Base-by-base conservation (phyloP, 1,140 invertebrate genomes). In the Himalopsyche phryganea region DNA sequence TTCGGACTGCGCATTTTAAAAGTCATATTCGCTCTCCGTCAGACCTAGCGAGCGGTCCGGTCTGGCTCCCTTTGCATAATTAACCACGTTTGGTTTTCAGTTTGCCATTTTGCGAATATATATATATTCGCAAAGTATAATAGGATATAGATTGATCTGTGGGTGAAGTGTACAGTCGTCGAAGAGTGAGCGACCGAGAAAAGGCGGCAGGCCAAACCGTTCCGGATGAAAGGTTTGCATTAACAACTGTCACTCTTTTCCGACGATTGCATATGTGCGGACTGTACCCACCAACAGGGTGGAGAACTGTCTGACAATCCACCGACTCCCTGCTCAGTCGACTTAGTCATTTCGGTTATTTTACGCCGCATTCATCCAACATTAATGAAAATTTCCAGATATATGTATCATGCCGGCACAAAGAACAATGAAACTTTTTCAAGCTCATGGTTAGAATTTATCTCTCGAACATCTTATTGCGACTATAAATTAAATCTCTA, bases 191-290 rank as follows among this genome's bases (percentile, higher is more conserved):
- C 38, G n/a, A 15, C 15, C 6, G 19, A 36, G 32, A 15, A 17
- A 35, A 19, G 42, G 42, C 52, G 42, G 18, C 42, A 46, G 42
- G 36, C 50, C 17, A 36, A 11, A 17, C 35, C 42, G n/a, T 14
- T 32, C 20, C 52, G 52, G 42, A 54, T 54, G 52, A 54, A 54
- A 54, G 52, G 52, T 54, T 42, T 46, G 52, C 46, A 36, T 17
- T 6, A 20, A 42, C 50, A 52, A 28, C 19, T 52, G 36, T 36
- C 35, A 51, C 11, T 32, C 15, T 19, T 41, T 3, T 40, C 49
- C 38, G 3, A 40, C n/a, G 38, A 28, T 28, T 40, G 38, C 38
- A 40, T 40, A 28, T 15, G 38, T 15, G 38, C 38, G 38, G n/a
- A 40, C 38, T 15, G 38, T 15, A n/a, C 23, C 23, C 23, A 9